These are phyloP conservation scores for Propithecus perrieri DNA, from an alignment of 2,797 vertebrate genomes.

Conservation along the genomic window DNA sequence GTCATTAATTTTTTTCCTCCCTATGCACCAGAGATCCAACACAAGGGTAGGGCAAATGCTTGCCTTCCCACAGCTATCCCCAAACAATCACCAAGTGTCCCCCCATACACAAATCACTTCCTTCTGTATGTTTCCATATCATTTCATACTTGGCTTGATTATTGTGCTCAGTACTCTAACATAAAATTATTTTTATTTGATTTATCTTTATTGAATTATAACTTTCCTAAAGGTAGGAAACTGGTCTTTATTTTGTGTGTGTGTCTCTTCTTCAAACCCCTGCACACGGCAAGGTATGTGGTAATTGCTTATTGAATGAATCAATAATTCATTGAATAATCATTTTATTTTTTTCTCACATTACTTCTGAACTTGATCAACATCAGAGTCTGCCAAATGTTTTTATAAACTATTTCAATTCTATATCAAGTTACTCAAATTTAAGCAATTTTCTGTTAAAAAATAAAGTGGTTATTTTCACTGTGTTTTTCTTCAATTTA, in stretches of 20 bases:
- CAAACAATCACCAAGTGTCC: background rate
- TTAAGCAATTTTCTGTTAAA: slow-evolving; percentile 58
- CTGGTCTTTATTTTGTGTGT: background rate
- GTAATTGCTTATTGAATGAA: slow-evolving; percentile 37
- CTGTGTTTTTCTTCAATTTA: slow-evolving; percentile 44
- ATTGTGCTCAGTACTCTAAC: background rate
- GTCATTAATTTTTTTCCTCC: background rate
- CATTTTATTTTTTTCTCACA: slow-evolving; percentile 45
- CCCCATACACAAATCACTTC: background rate
- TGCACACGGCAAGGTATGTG: background rate
- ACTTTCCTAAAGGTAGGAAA: background rate
- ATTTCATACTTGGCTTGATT: background rate
- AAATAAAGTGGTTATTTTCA: slow-evolving; percentile 60
- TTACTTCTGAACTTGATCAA: slow-evolving; percentile 50
- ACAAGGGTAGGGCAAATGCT: background rate
- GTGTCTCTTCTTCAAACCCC: background rate
- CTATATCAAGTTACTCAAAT: background rate
- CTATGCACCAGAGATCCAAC: background rate
- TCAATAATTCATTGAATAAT: slow-evolving; percentile 29
- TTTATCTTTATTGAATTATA: background rate
- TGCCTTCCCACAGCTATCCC: background rate
- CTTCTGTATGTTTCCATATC: background rate
- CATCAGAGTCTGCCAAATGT: slow-evolving; percentile 31
- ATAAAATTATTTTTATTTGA: slow-evolving; percentile 24
- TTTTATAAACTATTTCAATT: slow-evolving; percentile 63